Evolutionary conservation across 2,797 vertebrate species (phyloP), one percentile per base, ranked within the genome.

Genomic region (Protonibea diacanthus): DNA sequence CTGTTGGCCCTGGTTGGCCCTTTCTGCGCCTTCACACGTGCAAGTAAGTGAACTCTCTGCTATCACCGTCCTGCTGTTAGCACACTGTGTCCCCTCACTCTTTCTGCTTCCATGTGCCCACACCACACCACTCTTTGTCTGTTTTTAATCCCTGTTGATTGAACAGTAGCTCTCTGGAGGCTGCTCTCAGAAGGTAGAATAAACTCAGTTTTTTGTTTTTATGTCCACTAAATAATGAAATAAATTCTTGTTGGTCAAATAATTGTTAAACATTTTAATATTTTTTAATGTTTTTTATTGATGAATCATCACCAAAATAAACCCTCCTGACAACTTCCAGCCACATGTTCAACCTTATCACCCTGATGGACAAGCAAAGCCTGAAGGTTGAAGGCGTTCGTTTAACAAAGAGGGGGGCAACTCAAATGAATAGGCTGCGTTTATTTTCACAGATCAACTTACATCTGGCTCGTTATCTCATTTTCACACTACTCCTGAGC

Each of bases 21-120:
- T 27, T 92, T 95, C 89, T 93, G 90, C 73, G 84, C 86, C 78
- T 86, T 93, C 83, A 89, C 93, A 78, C 82, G 78, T 82, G 92
- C 94, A 92, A 94, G 95, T 96, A 95, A 96, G 95, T 95, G 53
- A 80, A 86, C 53, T 69, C 74, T 76, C 68, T 61, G 62, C 40
- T 75, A 48, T 88, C 66, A 63, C 62, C 10, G 68, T 88, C 81
- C 80, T 75, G 72, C 72, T 73, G 71, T 83, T 84, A 86, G 91
- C 91, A 90, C 92, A 86, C 88, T 23, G 53, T 92, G 89, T 93
- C 88, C 89, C 82, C 84, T 84, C 67, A 56, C 74, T 86, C 25
- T 55, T 69, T 86, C 82, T 76, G 59, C 76, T 78, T 90, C 89
- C 91, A 91, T 91, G 88, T 92, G 88, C 84, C 86, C 85, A 72